Percentiles rank a stretch among this genome's conserved stretches.
Conservation (phyloP, 2,113 vertebrate species). For the Phalacrocorax pelagicus region DNA sequence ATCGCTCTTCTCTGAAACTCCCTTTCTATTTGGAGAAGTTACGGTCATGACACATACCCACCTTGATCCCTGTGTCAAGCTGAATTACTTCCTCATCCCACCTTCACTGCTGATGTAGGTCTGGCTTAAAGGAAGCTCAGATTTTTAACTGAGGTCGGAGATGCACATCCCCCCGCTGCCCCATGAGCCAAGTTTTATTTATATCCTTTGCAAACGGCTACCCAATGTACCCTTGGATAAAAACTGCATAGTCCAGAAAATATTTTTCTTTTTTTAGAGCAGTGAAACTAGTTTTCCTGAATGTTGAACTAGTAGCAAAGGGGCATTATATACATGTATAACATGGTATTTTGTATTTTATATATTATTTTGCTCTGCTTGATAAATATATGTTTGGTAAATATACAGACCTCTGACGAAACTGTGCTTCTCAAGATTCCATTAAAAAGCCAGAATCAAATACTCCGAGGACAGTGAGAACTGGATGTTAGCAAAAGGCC, state of each 20-base stretch:
- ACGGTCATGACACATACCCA: fast-evolving
- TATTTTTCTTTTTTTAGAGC: not conserved
- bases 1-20: not conserved
- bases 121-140: not conserved
- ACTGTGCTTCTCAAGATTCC: not conserved
- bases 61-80: not conserved
- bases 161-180: fast-evolving
- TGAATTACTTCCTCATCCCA: not conserved
- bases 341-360: not conserved
- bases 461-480: not conserved
- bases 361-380: not conserved
- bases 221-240: not conserved
- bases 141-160: not conserved
- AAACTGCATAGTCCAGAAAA: not conserved
- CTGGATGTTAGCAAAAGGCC: not conserved
- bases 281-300: not conserved
- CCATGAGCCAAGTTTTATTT: not conserved
- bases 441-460: not conserved
- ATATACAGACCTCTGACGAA: not conserved
- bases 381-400: not conserved
- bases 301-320: not conserved
- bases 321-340: not conserved
- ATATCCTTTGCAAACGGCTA: not conserved
- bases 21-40: not conserved
- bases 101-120: not conserved